A percentile compares a stretch with the other conserved stretches of the same genome.
These are phyloP conservation scores for Apomyelois bistriatella DNA, from an alignment of 2,888 invertebrate genomes.

Conservation along the genomic window DNA sequence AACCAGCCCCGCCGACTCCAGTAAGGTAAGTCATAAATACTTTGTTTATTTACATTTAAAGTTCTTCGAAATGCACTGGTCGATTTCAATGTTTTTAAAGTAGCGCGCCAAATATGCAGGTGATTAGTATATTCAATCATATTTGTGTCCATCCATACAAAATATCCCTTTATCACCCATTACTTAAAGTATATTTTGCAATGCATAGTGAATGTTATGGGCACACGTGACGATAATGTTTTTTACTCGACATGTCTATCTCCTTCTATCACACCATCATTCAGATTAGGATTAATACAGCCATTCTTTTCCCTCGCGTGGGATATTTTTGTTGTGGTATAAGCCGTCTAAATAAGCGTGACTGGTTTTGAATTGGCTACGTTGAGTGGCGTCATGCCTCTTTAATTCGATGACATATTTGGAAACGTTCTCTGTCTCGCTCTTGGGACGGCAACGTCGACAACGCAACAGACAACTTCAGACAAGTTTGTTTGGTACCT, in stretches of 20 bases:
- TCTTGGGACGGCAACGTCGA: constrained; percentile 9
- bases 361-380: constrained; percentile 24
- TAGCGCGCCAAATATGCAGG: constrained; percentile 32
- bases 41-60: constrained; percentile 14
- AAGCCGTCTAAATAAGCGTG: constrained; percentile 39
- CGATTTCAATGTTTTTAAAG: constrained; percentile 34
- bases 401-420: constrained; percentile 48
- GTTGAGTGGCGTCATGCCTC: constrained; percentile 26
- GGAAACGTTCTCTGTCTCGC: constrained; percentile 20
- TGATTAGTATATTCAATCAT: constrained; percentile 3
- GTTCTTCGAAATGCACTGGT: constrained; percentile 32
- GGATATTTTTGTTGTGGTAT: constrained; percentile 41
- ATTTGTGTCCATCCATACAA: not conserved
- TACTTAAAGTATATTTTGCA: constrained; percentile 25
- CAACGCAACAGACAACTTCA: constrained; percentile 46
- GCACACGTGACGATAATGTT: constrained; percentile 45
- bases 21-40: constrained; percentile 45
- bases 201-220: constrained; percentile 24
- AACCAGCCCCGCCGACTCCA: constrained; percentile 39
- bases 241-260: constrained; percentile 33
- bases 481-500: constrained; percentile 64
- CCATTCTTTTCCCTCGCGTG: constrained; percentile 39
- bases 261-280: constrained; percentile 29
- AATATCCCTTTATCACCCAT: not conserved
- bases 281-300: constrained; percentile 24